phyloP scores from a whole-genome alignment of 2,113 vertebrate species.

The Lepisosteus osseus region DNA sequence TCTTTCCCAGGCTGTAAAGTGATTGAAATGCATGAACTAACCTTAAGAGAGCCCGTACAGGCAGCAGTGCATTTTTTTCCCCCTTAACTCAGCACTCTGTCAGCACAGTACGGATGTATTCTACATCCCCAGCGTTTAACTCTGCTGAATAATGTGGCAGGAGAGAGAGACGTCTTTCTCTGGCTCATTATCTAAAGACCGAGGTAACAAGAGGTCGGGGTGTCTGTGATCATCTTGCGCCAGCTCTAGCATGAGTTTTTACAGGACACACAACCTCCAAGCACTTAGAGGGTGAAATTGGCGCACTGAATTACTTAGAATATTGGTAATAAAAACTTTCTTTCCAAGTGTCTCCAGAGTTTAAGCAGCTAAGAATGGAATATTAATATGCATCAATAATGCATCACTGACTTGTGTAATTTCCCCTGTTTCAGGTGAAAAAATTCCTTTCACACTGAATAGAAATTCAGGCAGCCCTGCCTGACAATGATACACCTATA shows the following conservation, averaged over 20 bases:
- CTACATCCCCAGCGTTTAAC: background rate
- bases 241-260: background rate
- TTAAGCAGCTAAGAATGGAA: slow-evolving; percentile 12
- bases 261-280: background rate
- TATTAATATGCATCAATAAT: slow-evolving; percentile 18
- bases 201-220: background rate
- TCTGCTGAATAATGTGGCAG: background rate
- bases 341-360: background rate
- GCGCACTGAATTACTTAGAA: background rate
- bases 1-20: no score
- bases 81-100: background rate
- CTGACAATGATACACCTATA: background rate
- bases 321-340: slow-evolving; percentile 9
- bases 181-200: slow-evolving; percentile 5
- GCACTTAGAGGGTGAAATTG: slow-evolving; percentile 1
- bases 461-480: background rate
- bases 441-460: slow-evolving; percentile 8
- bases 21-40: no score
- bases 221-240: background rate
- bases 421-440: slow-evolving; percentile 13
- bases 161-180: background rate
- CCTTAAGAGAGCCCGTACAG: background rate
- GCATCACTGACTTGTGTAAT: slow-evolving; percentile 10
- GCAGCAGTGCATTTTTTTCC: background rate
- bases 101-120: background rate